Percentiles rank a stretch among this genome's conserved stretches.
Conservation (phyloP, 2,797 vertebrate species). For the Apogon talboti region DNA sequence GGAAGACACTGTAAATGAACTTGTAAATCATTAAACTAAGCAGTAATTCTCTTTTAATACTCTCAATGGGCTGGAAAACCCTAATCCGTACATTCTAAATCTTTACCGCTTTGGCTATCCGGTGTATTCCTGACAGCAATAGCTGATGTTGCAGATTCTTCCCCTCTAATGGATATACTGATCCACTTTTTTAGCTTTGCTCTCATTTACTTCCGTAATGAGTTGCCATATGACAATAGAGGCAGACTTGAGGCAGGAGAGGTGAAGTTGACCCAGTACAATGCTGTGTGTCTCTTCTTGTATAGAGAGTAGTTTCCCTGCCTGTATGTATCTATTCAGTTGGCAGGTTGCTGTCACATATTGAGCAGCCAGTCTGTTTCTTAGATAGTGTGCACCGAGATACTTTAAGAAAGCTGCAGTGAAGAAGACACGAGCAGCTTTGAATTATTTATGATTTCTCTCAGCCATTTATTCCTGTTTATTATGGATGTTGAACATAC, state of each 20-base stretch:
- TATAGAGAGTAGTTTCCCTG: conserved; percentile 19
- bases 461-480: conserved; percentile 64
- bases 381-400: conserved; percentile 48
- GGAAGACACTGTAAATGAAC: conserved; percentile 37
- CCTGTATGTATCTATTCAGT: conserved; percentile 46
- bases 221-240: conserved; percentile 36
- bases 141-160: conserved; percentile 43
- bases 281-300: conserved; percentile 32
- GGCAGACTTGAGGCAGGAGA: conserved; percentile 28
- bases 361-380: conserved; percentile 65
- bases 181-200: conserved; percentile 41
- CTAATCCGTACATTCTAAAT: conserved; percentile 20
- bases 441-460: conserved; percentile 79
- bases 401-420: conserved; percentile 54
- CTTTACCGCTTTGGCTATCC: conserved; percentile 22
- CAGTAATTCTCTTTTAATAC: conserved; percentile 42
- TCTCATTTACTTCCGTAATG: conserved; percentile 45
- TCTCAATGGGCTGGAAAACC: conserved; percentile 24
- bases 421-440: conserved; percentile 52
- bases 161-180: conserved; percentile 29
- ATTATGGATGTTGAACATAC: conserved; percentile 68
- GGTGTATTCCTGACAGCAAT: conserved; percentile 27
- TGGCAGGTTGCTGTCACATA: conserved; percentile 58
- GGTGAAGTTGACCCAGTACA: conserved; percentile 32
- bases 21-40: conserved; percentile 41